These are phyloP conservation scores for Apostichopus leukothele DNA, from an alignment of 53 echinoderm and acorn worm genomes.

Conservation along the genomic window DNA sequence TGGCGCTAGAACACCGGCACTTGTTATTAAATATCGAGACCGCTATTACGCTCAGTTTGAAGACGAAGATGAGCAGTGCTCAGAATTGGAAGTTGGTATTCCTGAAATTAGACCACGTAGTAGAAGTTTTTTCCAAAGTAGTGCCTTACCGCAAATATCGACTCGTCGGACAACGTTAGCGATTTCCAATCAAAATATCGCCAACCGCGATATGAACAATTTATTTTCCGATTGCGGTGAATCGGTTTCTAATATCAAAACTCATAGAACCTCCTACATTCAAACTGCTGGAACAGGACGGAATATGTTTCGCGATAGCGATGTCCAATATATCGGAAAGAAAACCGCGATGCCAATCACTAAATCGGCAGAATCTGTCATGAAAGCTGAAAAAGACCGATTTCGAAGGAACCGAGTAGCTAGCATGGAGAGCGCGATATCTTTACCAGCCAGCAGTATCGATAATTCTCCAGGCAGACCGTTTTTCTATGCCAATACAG, in stretches of 20 bases:
- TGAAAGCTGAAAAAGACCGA: constrained; percentile 58
- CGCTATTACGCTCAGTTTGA: constrained; percentile 40
- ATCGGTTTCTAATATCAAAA: constrained; percentile 1
- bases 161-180: constrained; percentile 32
- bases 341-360: background rate
- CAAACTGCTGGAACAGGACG: constrained; percentile 62
- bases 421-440: constrained; percentile 79
- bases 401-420: constrained; percentile 66
- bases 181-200: constrained; percentile 2
- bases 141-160: constrained; percentile 56
- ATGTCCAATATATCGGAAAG: background rate
- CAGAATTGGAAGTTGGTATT: background rate
- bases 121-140: constrained; percentile 47
- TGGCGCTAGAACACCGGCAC: constrained; percentile 65
- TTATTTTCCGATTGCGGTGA: constrained; percentile 5
- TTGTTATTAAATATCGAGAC: constrained; percentile 70
- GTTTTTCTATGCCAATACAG: constrained; percentile 62
- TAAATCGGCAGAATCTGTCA: constrained; percentile 33
- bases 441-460: constrained; percentile 69
- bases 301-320: background rate
- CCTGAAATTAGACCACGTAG: constrained; percentile 56
- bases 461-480: constrained; percentile 63
- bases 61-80: constrained; percentile 44
- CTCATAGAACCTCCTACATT: constrained; percentile 55
- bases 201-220: background rate